Conservation (phyloP, 2,113 vertebrate genomes). For the Larimichthys polyactis region DNA sequence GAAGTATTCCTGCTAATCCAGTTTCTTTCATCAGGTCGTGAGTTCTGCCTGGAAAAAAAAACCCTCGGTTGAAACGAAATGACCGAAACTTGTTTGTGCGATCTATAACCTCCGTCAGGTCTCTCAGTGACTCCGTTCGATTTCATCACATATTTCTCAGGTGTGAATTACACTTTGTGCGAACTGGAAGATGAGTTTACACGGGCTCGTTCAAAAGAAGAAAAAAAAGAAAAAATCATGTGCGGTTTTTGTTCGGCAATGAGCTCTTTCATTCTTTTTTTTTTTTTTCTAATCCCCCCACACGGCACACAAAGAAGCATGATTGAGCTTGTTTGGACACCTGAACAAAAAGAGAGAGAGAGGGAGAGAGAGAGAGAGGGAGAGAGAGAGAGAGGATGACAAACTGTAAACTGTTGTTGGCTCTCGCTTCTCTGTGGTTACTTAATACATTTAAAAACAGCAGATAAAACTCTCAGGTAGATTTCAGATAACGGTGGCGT, state of each 20-base stretch:
- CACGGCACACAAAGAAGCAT: neutral
- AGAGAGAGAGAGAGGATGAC: neutral
- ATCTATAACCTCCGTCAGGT: neutral
- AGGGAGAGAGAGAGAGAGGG: neutral
- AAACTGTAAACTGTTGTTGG: neutral
- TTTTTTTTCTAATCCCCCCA: neutral
- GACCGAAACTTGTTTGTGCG: neutral
- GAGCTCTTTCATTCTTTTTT: neutral
- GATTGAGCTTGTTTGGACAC: neutral
- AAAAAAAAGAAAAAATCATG: neutral
- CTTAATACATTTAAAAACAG: slow-evolving; percentile 1
- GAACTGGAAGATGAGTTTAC: neutral
- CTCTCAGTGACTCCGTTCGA: neutral
- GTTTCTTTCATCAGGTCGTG: neutral
- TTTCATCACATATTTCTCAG: neutral
- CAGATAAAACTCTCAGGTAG: neutral
- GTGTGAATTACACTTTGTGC: neutral
- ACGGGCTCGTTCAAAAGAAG: neutral
- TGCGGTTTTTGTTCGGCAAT: neutral
- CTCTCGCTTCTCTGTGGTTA: neutral
- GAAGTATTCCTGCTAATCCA: neutral
- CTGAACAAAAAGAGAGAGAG: neutral
- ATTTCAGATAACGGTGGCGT: neutral
- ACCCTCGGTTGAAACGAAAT: too few relatives aligned
- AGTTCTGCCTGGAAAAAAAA: neutral